Conservation (phyloP, 37 sponge, comb jelly and placozoan genomes). For the Mnemiopsis leidyi region DNA sequence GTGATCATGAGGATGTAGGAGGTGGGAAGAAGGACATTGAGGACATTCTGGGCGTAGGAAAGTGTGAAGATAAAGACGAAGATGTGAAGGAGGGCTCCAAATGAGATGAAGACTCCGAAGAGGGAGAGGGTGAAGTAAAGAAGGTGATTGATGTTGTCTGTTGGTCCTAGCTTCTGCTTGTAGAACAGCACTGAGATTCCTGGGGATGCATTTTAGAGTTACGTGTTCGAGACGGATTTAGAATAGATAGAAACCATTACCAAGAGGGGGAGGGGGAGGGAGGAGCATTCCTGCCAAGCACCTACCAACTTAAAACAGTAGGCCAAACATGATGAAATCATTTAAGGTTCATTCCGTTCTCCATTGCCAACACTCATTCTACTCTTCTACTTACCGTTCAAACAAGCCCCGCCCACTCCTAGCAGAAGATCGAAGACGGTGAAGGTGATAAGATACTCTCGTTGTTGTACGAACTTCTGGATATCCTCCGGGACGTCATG, state of each 20-base stretch:
- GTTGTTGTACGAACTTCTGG: neutral
- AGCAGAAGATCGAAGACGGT: neutral
- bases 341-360: too few species aligned
- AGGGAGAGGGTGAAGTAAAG: slow-evolving; percentile 20
- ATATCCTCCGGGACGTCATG: neutral
- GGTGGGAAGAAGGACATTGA: neutral
- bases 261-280: too few species aligned
- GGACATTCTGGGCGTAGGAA: slow-evolving; percentile 4
- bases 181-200: slow-evolving; percentile 8
- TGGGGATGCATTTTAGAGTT: too few species aligned
- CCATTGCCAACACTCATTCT: too few species aligned
- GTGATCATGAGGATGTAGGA: slow-evolving; percentile 53
- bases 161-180: neutral
- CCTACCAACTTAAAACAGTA: too few species aligned
- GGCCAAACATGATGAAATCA: too few species aligned
- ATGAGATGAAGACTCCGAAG: slow-evolving; percentile 4
- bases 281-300: too few species aligned
- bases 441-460: neutral
- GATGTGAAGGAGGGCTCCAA: slow-evolving; percentile 37
- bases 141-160: slow-evolving; percentile 36
- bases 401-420: neutral
- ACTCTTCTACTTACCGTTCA: slow-evolving; percentile 27
- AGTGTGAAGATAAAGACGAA: slow-evolving; percentile 52
- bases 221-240: too few species aligned
- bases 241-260: too few species aligned